A percentile compares a stretch with the other conserved stretches of the same genome.
phyloP scores from a whole-genome alignment of 2,113 vertebrate species.

The Butorides virescens region DNA sequence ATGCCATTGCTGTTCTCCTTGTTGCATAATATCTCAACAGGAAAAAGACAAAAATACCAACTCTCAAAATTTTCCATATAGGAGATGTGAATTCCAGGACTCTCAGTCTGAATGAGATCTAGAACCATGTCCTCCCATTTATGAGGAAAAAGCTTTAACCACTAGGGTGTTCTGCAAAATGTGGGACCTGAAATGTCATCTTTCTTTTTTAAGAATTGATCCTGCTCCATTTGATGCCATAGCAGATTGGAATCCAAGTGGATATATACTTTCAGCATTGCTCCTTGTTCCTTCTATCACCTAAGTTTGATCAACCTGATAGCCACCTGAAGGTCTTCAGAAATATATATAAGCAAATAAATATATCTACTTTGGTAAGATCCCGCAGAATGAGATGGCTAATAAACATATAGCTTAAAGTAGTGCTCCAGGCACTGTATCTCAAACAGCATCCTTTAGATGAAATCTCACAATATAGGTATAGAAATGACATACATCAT shows the following conservation, averaged over 20 bases:
- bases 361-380: neutral
- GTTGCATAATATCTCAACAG: neutral
- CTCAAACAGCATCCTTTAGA: neutral
- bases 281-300: neutral
- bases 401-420: neutral
- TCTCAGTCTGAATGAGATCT: neutral
- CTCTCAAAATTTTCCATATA: neutral
- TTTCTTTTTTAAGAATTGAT: neutral
- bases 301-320: neutral
- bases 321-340: neutral
- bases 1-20: neutral
- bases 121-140: neutral
- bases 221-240: neutral
- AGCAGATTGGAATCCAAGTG: neutral
- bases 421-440: neutral
- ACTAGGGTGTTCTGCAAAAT: neutral
- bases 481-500: neutral
- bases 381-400: neutral
- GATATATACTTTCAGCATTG: neutral
- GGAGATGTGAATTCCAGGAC: neutral
- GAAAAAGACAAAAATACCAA: neutral
- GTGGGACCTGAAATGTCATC: neutral
- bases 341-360: neutral
- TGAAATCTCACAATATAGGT: neutral
- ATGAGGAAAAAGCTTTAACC: neutral